Percentiles rank a stretch among this genome's conserved stretches.
Conservation (phyloP, 35 echinoderm and acorn worm species). For the Stichopus chloronotus region DNA sequence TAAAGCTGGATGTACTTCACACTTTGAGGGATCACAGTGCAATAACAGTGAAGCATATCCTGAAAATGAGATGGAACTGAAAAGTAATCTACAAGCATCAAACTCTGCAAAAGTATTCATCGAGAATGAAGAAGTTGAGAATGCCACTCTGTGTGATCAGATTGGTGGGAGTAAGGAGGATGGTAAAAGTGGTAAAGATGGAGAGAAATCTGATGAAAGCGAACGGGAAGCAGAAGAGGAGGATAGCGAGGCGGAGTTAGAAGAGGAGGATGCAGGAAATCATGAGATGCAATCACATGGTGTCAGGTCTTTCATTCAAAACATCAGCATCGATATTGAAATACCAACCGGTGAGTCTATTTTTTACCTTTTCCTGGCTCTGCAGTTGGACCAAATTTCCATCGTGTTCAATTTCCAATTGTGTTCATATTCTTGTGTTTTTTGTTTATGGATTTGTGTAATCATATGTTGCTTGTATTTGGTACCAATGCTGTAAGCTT, state of each 20-base stretch:
- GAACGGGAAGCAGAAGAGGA: slow-evolving; percentile 1
- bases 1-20: background rate
- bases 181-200: background rate
- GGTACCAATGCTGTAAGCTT: background rate
- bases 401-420: too few relatives aligned
- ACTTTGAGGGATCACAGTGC: background rate
- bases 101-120: background rate
- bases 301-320: slow-evolving; percentile 43
- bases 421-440: too few relatives aligned
- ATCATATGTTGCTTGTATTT: background rate
- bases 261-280: background rate
- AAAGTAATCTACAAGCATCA: background rate
- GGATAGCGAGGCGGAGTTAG: background rate
- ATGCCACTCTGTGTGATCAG: background rate
- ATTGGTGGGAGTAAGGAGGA: background rate
- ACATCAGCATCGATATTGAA: slow-evolving; percentile 51
- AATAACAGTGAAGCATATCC: background rate
- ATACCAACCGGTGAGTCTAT: slow-evolving; percentile 54
- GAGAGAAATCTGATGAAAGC: background rate
- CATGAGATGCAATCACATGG: slow-evolving; percentile 47
- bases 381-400: background rate
- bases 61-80: background rate
- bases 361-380: background rate
- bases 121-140: background rate
- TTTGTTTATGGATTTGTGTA: background rate